Conservation (phyloP, 2,888 invertebrate species). For the Nasonia oneida region DNA sequence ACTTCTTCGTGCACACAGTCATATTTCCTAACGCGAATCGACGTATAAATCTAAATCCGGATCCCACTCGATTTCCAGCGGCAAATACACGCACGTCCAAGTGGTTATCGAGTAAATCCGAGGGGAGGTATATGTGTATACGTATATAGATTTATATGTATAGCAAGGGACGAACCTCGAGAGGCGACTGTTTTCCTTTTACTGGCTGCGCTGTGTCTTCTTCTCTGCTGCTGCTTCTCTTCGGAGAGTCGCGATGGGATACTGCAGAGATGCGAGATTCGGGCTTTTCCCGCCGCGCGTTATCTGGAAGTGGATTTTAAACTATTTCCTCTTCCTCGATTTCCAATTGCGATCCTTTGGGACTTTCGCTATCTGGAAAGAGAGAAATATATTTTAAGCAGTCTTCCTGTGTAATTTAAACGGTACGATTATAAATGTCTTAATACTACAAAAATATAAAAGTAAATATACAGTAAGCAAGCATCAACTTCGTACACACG, state of each 20-base stretch:
- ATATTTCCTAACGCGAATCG: slow-evolving; percentile 7
- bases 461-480: background rate
- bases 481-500: background rate
- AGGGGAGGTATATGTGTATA: background rate
- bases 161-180: slow-evolving; percentile 20
- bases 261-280: background rate
- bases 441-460: background rate
- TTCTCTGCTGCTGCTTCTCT: background rate
- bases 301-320: slow-evolving; percentile 33
- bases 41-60: slow-evolving; percentile 35
- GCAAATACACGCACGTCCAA: slow-evolving; percentile 34
- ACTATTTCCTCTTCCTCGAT: slow-evolving; percentile 1
- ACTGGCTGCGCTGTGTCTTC: background rate
- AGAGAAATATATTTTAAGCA: background rate
- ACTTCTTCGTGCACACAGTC: too few species aligned
- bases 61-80: slow-evolving; percentile 20
- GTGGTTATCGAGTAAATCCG: slow-evolving; percentile 35
- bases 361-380: background rate
- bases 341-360: slow-evolving; percentile 10
- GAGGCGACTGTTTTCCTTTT: slow-evolving; percentile 51
- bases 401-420: too few species aligned
- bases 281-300: slow-evolving; percentile 7
- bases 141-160: background rate
- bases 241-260: slow-evolving; percentile 18
- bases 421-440: too few species aligned